Percentiles rank a stretch among this genome's conserved stretches.
Conservation (phyloP, 1,140 invertebrate genomes). For the Scaptomyza pallida region DNA sequence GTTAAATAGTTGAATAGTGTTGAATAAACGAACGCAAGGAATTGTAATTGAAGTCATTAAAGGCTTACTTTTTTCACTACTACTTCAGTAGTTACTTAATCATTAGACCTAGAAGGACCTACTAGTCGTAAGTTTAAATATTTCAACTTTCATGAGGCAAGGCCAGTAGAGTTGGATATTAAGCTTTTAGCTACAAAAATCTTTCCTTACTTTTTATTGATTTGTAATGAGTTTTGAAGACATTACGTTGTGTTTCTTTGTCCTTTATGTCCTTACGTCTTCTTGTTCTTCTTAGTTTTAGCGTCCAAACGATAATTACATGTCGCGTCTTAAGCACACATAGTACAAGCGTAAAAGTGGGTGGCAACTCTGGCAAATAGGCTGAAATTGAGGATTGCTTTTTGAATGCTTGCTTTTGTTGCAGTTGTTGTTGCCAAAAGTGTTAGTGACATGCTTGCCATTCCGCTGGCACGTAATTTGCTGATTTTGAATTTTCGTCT, state of each 20-base stretch:
- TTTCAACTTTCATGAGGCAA: too few species aligned
- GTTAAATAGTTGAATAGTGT: too few species aligned
- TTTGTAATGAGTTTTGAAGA: neutral
- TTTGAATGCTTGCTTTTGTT: constrained; percentile 7
- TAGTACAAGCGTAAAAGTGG: neutral
- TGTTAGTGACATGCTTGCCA: constrained; percentile 74
- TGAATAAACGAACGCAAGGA: too few species aligned
- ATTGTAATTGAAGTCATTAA: too few species aligned
- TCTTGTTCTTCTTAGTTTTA: neutral
- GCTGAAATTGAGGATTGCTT: neutral
- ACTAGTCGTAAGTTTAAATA: too few species aligned
- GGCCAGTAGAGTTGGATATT: too few species aligned
- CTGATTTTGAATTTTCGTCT: constrained; percentile 77
- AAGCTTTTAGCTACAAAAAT: too few species aligned
- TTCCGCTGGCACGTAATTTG: constrained; percentile 75
- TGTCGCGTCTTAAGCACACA: constrained; percentile 67
- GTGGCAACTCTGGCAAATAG: constrained; percentile 46
- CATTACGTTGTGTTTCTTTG: too few species aligned
- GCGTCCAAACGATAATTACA: constrained; percentile 70
- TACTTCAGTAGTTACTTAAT: too few species aligned
- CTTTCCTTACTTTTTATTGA: neutral
- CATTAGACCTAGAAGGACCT: too few species aligned
- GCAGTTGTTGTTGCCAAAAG: constrained; percentile 39
- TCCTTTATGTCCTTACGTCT: too few species aligned
- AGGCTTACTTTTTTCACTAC: too few species aligned